Evolutionary conservation across 1,140 invertebrate genomes (phyloP), one percentile per base, ranked within the genome.

Genomic region (Vollenhovia emeryi): DNA sequence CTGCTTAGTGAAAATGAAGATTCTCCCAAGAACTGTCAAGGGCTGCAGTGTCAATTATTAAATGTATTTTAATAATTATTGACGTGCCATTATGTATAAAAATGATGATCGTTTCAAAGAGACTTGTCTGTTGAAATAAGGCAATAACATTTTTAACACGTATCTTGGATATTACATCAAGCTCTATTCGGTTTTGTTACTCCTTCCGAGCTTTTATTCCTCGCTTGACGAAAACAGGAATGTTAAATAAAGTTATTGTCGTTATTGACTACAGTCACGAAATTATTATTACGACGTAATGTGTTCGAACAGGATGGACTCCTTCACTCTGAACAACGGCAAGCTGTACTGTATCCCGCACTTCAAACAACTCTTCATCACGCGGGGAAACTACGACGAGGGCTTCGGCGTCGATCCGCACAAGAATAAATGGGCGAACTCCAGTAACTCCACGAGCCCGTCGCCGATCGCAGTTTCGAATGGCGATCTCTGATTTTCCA

Each of bases 381-480:
- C 97, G n/a, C 97, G 97, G 94, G 97, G 97, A 52, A 98, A 98
- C 94, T 98, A 98, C 92, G 97, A 98, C 89, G 97, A 97, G 91
- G 97, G 97, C 27, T 98, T 98, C 92, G 96, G 96, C 27, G 93
- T 96, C 2, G 95, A 96, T 90, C 96, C 96, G 66, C 96, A 96
- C 88, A 96, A 96, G 92, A 95, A 96, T 84, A 96, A 96, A 92
- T 96, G 96, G 96, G 85, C 85, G 40, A 92, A 59, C 57, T 76
- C 80, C 78, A 50, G 45, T 78, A 87, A 90, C 87, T 62, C 92
- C 86, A 82, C 78, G 84, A 88, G 55, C 92, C 88, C 92, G 8
- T 66, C 91, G 27, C 91, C 93, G 21, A 93, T 94, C 75, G 89
- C 91, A 1, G 91, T 95, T 7, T 91, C 93, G 13, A 94, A 95